A percentile compares a stretch with the other conserved stretches of the same genome.
phyloP scores from a whole-genome alignment of 1,140 invertebrate genomes.

The Medauroidea extradentata region DNA sequence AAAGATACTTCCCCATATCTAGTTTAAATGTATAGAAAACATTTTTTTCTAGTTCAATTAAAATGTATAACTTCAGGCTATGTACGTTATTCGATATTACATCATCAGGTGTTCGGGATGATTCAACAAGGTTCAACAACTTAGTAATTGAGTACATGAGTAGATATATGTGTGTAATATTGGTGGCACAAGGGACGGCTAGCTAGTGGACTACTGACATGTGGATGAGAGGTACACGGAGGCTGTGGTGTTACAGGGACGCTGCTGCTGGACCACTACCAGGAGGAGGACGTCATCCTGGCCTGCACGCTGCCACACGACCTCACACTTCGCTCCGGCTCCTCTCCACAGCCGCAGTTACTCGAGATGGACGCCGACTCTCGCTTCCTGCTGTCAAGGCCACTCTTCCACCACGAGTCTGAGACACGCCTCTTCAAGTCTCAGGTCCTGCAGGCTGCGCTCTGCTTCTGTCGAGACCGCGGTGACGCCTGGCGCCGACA shows the following conservation, averaged over 20 bases:
- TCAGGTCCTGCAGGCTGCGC: constrained; percentile 23
- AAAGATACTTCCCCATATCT: too few species aligned
- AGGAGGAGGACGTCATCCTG: constrained; percentile 39
- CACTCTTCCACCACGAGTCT: constrained; percentile 17
- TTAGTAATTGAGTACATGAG: too few species aligned
- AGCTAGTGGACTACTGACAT: too few species aligned
- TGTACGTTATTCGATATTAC: too few species aligned
- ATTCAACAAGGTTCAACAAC: too few species aligned
- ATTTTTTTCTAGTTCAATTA: too few species aligned
- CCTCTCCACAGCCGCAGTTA: constrained; percentile 25
- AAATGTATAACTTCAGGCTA: too few species aligned
- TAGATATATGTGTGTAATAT: too few species aligned
- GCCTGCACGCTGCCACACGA: constrained; percentile 40
- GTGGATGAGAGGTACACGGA: too few species aligned
- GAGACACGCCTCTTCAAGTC: constrained; percentile 28
- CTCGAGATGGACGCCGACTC: constrained; percentile 41
- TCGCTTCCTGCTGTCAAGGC: constrained; percentile 31
- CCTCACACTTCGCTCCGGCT: background rate
- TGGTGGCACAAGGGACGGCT: too few species aligned
- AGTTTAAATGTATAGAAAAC: too few species aligned
- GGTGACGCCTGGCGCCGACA: constrained; percentile 27
- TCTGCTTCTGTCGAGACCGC: constrained; percentile 23
- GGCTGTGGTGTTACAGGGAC: constrained; percentile 29
- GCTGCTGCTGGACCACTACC: constrained; percentile 34
- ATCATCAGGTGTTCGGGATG: too few species aligned